Percentiles rank a stretch among this genome's conserved stretches.
These are phyloP conservation scores for Nycticorax nycticorax DNA, from an alignment of 2,113 vertebrate genomes.

Conservation along the genomic window DNA sequence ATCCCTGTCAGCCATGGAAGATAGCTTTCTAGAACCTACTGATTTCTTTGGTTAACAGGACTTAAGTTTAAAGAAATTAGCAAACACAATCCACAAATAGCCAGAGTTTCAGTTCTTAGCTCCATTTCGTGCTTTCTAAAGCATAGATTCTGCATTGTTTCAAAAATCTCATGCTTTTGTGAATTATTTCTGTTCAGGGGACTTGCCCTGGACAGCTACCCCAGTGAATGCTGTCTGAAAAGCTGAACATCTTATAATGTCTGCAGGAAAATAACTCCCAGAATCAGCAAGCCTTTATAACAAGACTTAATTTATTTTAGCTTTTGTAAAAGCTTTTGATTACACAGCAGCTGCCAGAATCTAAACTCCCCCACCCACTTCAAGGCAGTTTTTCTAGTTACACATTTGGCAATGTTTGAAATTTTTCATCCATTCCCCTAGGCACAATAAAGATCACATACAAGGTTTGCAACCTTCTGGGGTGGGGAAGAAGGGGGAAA, in stretches of 20 bases:
- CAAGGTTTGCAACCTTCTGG: background rate
- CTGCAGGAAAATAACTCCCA: background rate
- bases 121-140: background rate
- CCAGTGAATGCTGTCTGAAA: background rate
- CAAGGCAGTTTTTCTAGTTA: slow-evolving; percentile 5
- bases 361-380: background rate
- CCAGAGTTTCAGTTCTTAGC: background rate
- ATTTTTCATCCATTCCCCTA: background rate
- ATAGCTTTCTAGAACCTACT: background rate
- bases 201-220: background rate
- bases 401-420: background rate
- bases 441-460: background rate
- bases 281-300: background rate
- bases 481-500: background rate
- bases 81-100: background rate
- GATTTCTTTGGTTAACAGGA: background rate
- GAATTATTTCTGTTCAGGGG: background rate
- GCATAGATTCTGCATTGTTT: background rate
- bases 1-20: background rate
- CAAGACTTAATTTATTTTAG: background rate
- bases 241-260: background rate
- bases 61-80: background rate
- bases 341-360: background rate
- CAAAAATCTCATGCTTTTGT: background rate
- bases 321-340: slow-evolving; percentile 44